Conservation (phyloP, 35 echinoderm and acorn worm species). For the Heliocidaris erythrogramma region DNA sequence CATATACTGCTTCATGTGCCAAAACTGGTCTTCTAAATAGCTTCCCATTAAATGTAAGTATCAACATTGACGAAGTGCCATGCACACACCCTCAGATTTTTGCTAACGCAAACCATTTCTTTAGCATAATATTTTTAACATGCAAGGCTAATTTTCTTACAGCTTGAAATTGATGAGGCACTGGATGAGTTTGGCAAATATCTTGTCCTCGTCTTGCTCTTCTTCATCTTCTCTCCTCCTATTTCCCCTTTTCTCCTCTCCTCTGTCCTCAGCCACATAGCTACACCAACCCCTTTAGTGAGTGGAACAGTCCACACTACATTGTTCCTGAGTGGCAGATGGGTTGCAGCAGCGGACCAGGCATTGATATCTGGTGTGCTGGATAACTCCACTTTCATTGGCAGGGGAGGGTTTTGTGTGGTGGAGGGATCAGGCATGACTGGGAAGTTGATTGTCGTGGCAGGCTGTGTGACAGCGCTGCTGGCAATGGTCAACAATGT, state of each 20-base stretch:
- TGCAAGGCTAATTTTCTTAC: neutral
- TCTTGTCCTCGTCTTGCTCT: slow-evolving; percentile 2
- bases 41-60: too few species aligned
- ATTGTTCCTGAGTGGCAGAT: slow-evolving; percentile 61
- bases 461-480: slow-evolving; percentile 57
- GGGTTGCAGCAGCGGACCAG: slow-evolving; percentile 66
- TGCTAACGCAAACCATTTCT: too few species aligned
- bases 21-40: too few species aligned
- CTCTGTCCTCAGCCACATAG: slow-evolving; percentile 81
- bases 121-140: neutral
- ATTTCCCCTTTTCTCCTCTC: slow-evolving; percentile 53
- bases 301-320: slow-evolving; percentile 66
- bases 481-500: slow-evolving; percentile 68
- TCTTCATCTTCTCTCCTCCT: slow-evolving; percentile 31
- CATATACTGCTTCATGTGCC: too few species aligned
- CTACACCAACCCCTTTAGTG: slow-evolving; percentile 69
- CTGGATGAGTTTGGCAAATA: slow-evolving; percentile 24
- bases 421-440: neutral
- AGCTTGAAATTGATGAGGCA: slow-evolving; percentile 15
- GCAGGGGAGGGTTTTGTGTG: neutral
- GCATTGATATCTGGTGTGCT: slow-evolving; percentile 38
- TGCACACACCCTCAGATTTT: too few species aligned
- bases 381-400: slow-evolving; percentile 28
- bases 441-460: slow-evolving; percentile 61
- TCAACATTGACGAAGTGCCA: too few species aligned